phyloP scores from a whole-genome alignment of 2,113 vertebrate genomes.

The Chaetodon trifascialis region DNA sequence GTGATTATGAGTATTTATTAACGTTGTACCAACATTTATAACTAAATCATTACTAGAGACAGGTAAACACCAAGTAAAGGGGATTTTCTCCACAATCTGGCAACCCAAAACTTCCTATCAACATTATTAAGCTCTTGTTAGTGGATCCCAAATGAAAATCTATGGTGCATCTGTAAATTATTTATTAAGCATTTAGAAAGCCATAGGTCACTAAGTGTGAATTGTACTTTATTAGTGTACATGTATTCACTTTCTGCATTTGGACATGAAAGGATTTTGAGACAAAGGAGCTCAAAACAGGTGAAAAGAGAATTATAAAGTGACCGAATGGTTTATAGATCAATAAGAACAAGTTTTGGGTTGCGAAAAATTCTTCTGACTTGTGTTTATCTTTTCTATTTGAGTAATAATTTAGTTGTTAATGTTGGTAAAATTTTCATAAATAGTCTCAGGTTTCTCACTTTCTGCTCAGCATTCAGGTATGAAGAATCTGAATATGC shows the following conservation, averaged over 20 bases:
- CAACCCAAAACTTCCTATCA: background rate
- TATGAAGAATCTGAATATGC: background rate
- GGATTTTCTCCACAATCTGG: background rate
- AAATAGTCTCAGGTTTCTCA: background rate
- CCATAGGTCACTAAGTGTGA: background rate
- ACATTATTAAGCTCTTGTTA: background rate
- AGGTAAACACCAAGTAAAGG: background rate
- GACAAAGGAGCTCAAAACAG: conserved; percentile 3
- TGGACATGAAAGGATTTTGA: conserved; percentile 3
- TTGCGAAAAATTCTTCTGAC: conserved; percentile 1
- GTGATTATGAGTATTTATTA: background rate
- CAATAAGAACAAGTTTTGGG: background rate
- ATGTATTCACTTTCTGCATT: conserved; percentile 26
- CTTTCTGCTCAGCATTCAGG: background rate
- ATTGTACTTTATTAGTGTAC: background rate
- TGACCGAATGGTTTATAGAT: background rate
- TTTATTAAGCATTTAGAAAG: background rate
- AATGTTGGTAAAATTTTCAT: background rate
- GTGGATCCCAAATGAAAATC: background rate
- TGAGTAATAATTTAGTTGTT: conserved; percentile 1
- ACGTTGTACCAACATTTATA: background rate
- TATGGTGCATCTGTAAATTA: background rate
- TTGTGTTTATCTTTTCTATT: conserved; percentile 17
- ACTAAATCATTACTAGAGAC: background rate
- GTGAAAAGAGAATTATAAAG: background rate